A percentile compares a stretch with the other conserved stretches of the same genome.
phyloP scores from a whole-genome alignment of 2,113 vertebrate genomes.

The Hemicordylus capensis region DNA sequence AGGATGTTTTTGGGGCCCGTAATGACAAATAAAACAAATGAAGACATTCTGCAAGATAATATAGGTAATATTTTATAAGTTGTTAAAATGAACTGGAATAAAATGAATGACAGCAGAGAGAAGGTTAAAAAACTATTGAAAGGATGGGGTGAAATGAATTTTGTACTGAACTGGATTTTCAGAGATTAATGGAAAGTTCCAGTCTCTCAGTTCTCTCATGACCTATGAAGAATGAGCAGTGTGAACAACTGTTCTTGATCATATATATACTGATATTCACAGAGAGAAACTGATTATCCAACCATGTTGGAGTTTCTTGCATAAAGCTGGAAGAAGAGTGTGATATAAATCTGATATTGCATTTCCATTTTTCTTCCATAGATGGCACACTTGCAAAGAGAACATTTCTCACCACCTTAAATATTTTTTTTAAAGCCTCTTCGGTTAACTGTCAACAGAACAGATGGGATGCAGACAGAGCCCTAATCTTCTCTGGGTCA shows the following conservation, averaged over 20 bases:
- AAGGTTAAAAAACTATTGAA: neutral
- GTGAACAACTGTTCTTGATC: no score
- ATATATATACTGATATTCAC: no score
- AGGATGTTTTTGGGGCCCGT: neutral
- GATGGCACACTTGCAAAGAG: constrained; percentile 31
- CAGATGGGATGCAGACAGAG: constrained; percentile 18
- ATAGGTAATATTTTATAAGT: neutral
- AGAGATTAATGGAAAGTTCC: neutral
- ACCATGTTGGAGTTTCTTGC: neutral
- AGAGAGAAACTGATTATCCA: neutral
- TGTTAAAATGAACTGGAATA: neutral
- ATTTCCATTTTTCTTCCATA: constrained; percentile 25
- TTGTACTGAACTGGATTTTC: neutral
- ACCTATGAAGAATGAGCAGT: no score
- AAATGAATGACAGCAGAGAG: neutral
- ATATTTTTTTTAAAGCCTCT: constrained; percentile 1
- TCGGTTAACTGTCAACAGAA: neutral
- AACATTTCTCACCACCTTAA: neutral
- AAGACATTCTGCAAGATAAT: neutral
- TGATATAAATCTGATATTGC: neutral
- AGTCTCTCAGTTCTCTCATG: neutral
- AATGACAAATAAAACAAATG: neutral
- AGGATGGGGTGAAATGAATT: neutral
- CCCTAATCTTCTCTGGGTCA: constrained; percentile 13
- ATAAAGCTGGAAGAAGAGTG: neutral